Evolutionary conservation across 2,797 vertebrate species (phyloP), one percentile per base, ranked within the genome.

Genomic region (Etheostoma perlongum): DNA sequence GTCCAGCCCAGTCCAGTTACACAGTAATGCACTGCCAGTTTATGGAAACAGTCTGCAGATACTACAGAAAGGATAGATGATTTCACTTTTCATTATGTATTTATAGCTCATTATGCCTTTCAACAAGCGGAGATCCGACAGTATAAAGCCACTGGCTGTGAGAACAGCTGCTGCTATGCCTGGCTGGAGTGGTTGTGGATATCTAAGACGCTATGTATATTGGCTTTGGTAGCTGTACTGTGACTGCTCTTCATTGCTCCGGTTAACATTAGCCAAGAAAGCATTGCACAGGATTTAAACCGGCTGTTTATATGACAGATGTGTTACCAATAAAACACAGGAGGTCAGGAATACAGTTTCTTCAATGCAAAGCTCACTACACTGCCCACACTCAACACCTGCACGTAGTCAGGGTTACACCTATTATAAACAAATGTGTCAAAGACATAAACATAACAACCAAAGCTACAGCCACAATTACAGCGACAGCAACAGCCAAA

Each of bases 71-170:
- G 54, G 33, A 61, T 49, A 27, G 74, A 70, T 66, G 44, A 61
- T 57, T 61, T 74, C 66, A 82, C 49, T 78, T 65, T 65, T 74
- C 60, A 73, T 81, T 74, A 77, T 55, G 60, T 55, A 66, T 74
- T 69, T 74, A 74, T 66, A 57, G 75, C 74, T 78, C 70, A 47
- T 82, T 74, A 74, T n/a, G 66, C 33, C 70, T 49, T 74, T 68
- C 55, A 69, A 70, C 69, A 74, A 30, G 65, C 74, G 0, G 60
- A 69, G 65, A 54, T 70, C 30, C 4, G 61, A 70, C 58, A 67
- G 69, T 57, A 51, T 51, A 51, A 14, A 82, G 65, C 74, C 60
- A 69, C 65, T 78, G 70, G 75, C 70, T 69, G 80, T 66, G 65
- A 55, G 70, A 53, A 66, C 74, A 82, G 75, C 80, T 74, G 72